Conservation (phyloP, 2,888 invertebrate species). For the Drosophila paracracens region DNA sequence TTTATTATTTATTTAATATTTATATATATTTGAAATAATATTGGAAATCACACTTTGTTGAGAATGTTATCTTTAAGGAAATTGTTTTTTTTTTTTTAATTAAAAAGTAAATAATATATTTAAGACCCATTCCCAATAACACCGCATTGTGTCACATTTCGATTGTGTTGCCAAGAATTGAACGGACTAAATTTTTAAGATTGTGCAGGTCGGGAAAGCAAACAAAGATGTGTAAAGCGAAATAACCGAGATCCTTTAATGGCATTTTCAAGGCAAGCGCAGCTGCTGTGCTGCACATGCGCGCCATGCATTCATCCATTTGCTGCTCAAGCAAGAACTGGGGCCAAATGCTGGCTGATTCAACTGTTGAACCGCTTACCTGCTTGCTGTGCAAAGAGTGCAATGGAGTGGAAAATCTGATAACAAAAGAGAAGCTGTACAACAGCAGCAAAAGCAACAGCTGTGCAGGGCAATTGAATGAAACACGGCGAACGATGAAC, state of each 20-base stretch:
- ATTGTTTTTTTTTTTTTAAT: too few relatives aligned
- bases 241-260: slow-evolving; percentile 33
- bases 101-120: neutral
- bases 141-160: neutral
- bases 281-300: slow-evolving; percentile 69
- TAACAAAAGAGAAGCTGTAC: slow-evolving; percentile 62
- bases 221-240: slow-evolving; percentile 45
- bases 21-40: neutral
- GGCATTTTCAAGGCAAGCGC: slow-evolving; percentile 25
- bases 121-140: neutral
- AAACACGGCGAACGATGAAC: slow-evolving; percentile 23
- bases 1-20: neutral
- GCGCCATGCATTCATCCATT: slow-evolving; percentile 28
- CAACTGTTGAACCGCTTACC: slow-evolving; percentile 62
- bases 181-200: slow-evolving; percentile 10
- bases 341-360: slow-evolving; percentile 26
- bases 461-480: slow-evolving; percentile 47
- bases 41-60: neutral
- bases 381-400: slow-evolving; percentile 50
- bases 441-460: slow-evolving; percentile 39
- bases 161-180: slow-evolving; percentile 2
- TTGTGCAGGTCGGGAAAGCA: slow-evolving; percentile 59
- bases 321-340: neutral
- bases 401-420: slow-evolving; percentile 62
- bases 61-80: neutral